Conservation (phyloP, 2,888 invertebrate genomes). For the Congeria kusceri region DNA sequence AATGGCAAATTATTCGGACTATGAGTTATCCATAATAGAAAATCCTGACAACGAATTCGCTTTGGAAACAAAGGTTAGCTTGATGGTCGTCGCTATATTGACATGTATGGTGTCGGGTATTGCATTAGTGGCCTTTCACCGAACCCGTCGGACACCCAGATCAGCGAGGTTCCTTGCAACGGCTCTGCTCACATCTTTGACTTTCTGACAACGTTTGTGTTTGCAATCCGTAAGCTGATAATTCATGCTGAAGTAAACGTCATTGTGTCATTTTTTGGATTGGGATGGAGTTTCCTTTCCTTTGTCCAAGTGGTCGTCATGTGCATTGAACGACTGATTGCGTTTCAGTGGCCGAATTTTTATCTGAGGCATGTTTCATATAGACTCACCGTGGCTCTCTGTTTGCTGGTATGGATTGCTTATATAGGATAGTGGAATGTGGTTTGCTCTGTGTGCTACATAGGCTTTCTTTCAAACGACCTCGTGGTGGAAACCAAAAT, state of each 20-base stretch:
- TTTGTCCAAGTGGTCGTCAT: slow-evolving; percentile 4
- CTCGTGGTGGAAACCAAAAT: too few species aligned
- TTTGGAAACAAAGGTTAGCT: too few species aligned
- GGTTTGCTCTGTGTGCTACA: too few species aligned
- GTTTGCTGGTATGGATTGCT: background rate
- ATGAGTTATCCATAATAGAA: too few species aligned
- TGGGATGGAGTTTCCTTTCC: slow-evolving; percentile 12
- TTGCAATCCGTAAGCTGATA: background rate
- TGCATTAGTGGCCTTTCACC: slow-evolving; percentile 2
- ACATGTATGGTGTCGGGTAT: background rate
- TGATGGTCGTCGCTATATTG: too few species aligned
- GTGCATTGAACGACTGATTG: slow-evolving; percentile 9
- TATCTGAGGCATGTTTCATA: slow-evolving; percentile 6
- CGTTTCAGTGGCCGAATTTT: slow-evolving; percentile 17
- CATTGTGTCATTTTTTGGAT: background rate
- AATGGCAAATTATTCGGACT: too few species aligned
- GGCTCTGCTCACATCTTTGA: slow-evolving; percentile 17
- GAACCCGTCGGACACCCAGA: slow-evolving; percentile 4
- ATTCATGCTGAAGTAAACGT: background rate
- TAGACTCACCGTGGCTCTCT: background rate
- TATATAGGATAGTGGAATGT: background rate
- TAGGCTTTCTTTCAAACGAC: too few species aligned
- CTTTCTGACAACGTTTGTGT: background rate
- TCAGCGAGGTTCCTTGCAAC: slow-evolving; percentile 7
- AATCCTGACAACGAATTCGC: too few species aligned